These are phyloP conservation scores for Leucosticte australis DNA, from an alignment of 2,113 vertebrate genomes.

Conservation along the genomic window DNA sequence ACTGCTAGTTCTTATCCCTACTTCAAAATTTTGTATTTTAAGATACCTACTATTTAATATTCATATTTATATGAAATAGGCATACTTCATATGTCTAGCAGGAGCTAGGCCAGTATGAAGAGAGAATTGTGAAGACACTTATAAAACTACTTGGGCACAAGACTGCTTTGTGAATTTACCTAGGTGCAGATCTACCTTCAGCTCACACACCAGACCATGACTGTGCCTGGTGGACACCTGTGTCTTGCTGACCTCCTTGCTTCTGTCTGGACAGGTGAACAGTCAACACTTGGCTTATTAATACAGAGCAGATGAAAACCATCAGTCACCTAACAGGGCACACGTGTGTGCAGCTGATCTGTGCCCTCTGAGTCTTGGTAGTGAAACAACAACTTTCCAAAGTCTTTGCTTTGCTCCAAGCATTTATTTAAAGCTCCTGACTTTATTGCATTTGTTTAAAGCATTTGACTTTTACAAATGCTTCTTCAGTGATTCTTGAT, in stretches of 20 bases:
- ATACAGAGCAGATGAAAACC: background rate
- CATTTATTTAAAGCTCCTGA: background rate
- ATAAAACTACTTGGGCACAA: background rate
- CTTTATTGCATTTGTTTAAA: background rate
- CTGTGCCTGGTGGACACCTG: background rate
- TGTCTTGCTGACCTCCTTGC: background rate
- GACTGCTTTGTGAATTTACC: background rate
- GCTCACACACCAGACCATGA: background rate
- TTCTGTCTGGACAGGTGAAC: background rate
- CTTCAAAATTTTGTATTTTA: background rate
- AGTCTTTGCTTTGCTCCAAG: background rate
- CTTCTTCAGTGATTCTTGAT: background rate
- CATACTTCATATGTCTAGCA: background rate
- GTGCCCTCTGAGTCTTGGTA: background rate
- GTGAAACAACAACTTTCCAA: background rate
- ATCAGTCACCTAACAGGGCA: background rate
- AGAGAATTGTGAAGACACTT: background rate
- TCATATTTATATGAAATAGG: background rate
- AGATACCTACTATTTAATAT: background rate
- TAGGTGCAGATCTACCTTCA: background rate
- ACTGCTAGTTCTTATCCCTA: background rate
- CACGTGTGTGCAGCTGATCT: background rate
- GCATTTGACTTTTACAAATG: background rate
- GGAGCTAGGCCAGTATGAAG: background rate
- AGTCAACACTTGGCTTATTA: background rate